phyloP scores from a whole-genome alignment of 1,140 invertebrate species.

The Pachyrhynchus sulphureomaculatus region DNA sequence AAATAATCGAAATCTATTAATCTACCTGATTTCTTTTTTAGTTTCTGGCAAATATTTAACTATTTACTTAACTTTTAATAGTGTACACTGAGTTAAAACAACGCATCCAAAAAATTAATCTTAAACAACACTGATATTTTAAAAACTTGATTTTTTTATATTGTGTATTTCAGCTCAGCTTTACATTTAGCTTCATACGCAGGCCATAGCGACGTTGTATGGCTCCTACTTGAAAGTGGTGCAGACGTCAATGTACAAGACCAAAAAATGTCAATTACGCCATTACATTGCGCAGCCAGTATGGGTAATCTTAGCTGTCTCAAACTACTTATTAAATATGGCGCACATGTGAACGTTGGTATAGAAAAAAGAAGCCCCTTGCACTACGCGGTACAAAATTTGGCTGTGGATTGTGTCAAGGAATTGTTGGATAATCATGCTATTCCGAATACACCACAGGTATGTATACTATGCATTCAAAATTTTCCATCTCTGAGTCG shows the following conservation, averaged over 20 bases:
- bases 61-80: too few relatives aligned
- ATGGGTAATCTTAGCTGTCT: constrained; percentile 60
- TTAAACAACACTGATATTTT: too few relatives aligned
- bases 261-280: constrained; percentile 63
- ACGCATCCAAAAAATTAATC: too few relatives aligned
- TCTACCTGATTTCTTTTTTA: too few relatives aligned
- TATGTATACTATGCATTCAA: constrained; percentile 36
- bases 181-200: constrained; percentile 75
- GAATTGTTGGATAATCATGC: constrained; percentile 68
- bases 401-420: constrained; percentile 67
- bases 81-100: too few relatives aligned
- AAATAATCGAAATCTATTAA: too few relatives aligned
- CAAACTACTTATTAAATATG: constrained; percentile 61
- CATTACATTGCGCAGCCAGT: constrained; percentile 75
- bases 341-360: constrained; percentile 74
- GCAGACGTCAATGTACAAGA: constrained; percentile 71
- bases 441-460: constrained; percentile 75
- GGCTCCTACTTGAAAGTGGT: constrained; percentile 63
- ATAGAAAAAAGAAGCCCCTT: constrained; percentile 65
- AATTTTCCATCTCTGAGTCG: background rate
- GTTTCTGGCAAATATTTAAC: too few relatives aligned
- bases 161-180: constrained; percentile 67
- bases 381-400: constrained; percentile 73
- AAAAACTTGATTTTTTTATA: too few relatives aligned
- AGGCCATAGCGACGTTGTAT: constrained; percentile 65